Percentiles rank a stretch among this genome's conserved stretches.
phyloP scores from a whole-genome alignment of 2,113 vertebrate species.

The Lepus americanus region DNA sequence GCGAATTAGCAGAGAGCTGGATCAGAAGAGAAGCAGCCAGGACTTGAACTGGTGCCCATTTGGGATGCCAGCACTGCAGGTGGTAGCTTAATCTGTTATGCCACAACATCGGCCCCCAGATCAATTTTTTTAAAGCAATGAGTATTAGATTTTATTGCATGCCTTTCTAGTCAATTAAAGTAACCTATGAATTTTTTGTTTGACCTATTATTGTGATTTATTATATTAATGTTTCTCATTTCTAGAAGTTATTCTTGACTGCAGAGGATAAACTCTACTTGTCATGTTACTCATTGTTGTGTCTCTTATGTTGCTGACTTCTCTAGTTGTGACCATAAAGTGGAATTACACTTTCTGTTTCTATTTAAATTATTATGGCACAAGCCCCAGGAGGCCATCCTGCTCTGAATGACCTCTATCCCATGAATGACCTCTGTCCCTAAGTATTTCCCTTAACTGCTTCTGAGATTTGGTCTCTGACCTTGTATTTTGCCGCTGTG shows the following conservation, averaged over 20 bases:
- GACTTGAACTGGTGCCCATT: no score
- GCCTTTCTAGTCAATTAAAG: background rate
- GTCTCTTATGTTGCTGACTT: background rate
- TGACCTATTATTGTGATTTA: background rate
- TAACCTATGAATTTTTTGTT: slow-evolving; percentile 34
- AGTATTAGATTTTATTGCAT: slow-evolving; percentile 43
- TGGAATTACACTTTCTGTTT: background rate
- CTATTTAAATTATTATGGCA: background rate
- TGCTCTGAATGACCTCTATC: background rate
- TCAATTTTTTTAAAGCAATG: background rate
- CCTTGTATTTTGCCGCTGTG: background rate
- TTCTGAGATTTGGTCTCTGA: slow-evolving; percentile 6
- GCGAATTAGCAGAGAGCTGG: no score
- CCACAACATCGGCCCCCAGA: no score
- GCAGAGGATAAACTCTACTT: slow-evolving; percentile 14
- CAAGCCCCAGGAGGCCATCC: background rate
- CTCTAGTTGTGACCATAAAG: background rate
- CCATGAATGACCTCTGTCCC: background rate
- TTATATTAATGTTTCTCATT: slow-evolving; percentile 3
- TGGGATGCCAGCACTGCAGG: no score
- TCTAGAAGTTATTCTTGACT: slow-evolving; percentile 47
- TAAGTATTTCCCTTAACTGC: background rate
- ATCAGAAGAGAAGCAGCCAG: no score
- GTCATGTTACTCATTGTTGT: background rate
- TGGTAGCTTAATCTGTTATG: no score